Conservation (phyloP, 2,797 vertebrate genomes). For the Lacerta viridis region DNA sequence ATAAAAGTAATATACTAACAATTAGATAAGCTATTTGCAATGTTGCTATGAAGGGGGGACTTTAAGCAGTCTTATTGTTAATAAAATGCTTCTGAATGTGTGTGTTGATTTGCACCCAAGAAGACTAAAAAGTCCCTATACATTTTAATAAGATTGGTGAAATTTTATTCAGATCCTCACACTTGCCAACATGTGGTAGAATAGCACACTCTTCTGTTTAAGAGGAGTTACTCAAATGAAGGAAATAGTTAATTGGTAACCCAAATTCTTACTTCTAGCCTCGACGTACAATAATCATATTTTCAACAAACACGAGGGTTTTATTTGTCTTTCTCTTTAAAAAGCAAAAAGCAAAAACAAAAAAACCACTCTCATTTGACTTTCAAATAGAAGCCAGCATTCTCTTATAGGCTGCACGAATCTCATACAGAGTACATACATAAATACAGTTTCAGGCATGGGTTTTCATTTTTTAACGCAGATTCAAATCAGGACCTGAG, state of each 20-base stretch:
- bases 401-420: background rate
- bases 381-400: conserved; percentile 24
- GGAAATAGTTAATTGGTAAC: conserved; percentile 79
- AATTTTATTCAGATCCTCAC: conserved; percentile 82
- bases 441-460: conserved; percentile 32
- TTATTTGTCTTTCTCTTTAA: conserved; percentile 54
- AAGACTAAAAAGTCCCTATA: conserved; percentile 80
- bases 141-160: conserved; percentile 82
- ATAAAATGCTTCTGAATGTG: conserved; percentile 81
- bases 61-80: conserved; percentile 82
- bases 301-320: conserved; percentile 53
- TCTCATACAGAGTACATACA: background rate
- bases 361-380: conserved; percentile 12
- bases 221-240: conserved; percentile 82
- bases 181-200: conserved; percentile 83
- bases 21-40: conserved; percentile 84
- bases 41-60: conserved; percentile 81
- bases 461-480: conserved; percentile 62
- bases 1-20: conserved; percentile 84
- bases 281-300: conserved; percentile 62
- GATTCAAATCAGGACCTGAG: conserved; percentile 58
- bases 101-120: conserved; percentile 80
- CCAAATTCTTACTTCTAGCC: conserved; percentile 73
- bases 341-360: conserved; percentile 47
- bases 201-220: conserved; percentile 89